Conservation (phyloP, 2,113 vertebrate genomes). For the Castor canadensis region DNA sequence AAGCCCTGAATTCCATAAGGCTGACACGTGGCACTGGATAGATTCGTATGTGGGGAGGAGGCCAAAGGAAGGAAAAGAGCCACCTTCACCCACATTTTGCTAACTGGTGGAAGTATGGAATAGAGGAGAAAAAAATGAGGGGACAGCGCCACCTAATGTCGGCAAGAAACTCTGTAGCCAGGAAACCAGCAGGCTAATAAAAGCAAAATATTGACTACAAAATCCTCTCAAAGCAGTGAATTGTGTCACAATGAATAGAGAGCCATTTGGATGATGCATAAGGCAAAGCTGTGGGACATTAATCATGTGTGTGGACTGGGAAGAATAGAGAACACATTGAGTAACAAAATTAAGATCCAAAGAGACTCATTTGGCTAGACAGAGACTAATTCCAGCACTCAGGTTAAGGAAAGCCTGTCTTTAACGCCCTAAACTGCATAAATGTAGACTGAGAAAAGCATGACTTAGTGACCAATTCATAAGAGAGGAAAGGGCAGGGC, state of each 20-base stretch:
- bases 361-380: background rate
- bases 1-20: conserved; percentile 55
- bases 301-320: background rate
- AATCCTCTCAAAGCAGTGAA: background rate
- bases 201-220: background rate
- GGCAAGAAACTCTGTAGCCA: background rate
- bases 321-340: background rate
- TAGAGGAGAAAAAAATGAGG: background rate
- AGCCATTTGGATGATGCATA: background rate
- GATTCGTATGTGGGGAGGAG: background rate
- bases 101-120: background rate
- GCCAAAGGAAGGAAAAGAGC: background rate
- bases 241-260: background rate
- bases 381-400: background rate
- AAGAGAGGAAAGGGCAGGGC: background rate
- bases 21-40: conserved; percentile 44
- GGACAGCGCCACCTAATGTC: conserved; percentile 60
- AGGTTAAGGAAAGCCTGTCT: background rate
- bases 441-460: background rate
- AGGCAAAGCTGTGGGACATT: background rate
- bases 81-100: background rate
- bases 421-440: background rate
- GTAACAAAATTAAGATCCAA: background rate
- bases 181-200: background rate
- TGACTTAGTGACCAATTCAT: background rate